Percentiles rank a stretch among this genome's conserved stretches.
Conservation (phyloP, 1,140 invertebrate genomes). For the Elymnias hypermnestra region DNA sequence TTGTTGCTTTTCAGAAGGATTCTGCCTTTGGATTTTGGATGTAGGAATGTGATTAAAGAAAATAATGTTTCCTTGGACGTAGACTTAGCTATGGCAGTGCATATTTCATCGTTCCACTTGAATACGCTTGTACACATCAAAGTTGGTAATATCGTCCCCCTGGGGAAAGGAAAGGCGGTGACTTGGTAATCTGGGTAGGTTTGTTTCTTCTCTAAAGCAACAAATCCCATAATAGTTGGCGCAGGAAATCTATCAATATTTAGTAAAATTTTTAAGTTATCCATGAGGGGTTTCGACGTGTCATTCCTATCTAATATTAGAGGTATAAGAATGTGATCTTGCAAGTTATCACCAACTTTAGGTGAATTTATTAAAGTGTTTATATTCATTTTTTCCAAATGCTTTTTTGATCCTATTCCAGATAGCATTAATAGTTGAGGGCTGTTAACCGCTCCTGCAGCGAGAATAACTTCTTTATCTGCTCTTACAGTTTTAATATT, state of each 20-base stretch:
- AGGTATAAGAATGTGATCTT: conserved; percentile 83
- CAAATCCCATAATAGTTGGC: conserved; percentile 23
- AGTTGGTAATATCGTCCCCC: conserved; percentile 76
- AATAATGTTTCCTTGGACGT: conserved; percentile 85
- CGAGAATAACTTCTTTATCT: conserved; percentile 74
- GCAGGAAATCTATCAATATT: conserved; percentile 30
- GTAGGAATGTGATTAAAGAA: conserved; percentile 85
- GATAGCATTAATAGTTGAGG: conserved; percentile 71
- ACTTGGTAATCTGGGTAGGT: conserved; percentile 42
- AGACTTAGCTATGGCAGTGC: conserved; percentile 54
- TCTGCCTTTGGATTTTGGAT: conserved; percentile 85
- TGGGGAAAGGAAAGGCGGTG: conserved; percentile 28
- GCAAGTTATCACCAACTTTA: conserved; percentile 82
- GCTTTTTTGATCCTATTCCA: conserved; percentile 58
- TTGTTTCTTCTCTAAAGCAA: conserved; percentile 38
- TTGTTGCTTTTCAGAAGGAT: conserved; percentile 86
- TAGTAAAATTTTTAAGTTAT: conserved; percentile 18
- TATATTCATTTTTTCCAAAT: conserved; percentile 60
- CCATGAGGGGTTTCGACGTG: conserved; percentile 13
- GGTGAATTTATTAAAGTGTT: conserved; percentile 73
- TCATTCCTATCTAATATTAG: conserved; percentile 81
- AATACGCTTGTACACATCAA: conserved; percentile 81
- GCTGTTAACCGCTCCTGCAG: conserved; percentile 72
- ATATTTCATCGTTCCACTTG: conserved; percentile 79
- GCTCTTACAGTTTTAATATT: conserved; percentile 31